phyloP scores from a whole-genome alignment of 2,797 vertebrate species.

The Botia kubotai region DNA sequence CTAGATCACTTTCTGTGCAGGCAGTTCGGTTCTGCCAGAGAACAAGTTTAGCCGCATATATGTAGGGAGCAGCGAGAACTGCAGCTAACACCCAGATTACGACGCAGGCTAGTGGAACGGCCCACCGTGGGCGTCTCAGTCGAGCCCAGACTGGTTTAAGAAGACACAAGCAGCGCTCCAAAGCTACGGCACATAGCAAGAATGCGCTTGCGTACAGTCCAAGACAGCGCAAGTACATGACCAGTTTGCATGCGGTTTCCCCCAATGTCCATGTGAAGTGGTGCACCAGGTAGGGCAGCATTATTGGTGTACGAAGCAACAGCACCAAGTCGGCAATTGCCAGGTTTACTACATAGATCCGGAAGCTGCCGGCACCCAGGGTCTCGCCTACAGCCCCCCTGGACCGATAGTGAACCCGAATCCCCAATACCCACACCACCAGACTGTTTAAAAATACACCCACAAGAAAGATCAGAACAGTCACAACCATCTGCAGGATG shows the following conservation, averaged over 20 bases:
- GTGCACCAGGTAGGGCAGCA: constrained; percentile 73
- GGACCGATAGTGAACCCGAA: constrained; percentile 61
- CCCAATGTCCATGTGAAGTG: constrained; percentile 76
- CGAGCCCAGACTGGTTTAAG: constrained; percentile 79
- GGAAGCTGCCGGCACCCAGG: constrained; percentile 76
- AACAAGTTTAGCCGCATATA: constrained; percentile 50
- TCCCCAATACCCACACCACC: constrained; percentile 79
- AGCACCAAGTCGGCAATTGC: constrained; percentile 80
- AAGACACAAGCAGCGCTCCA: constrained; percentile 81
- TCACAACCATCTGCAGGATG: constrained; percentile 68
- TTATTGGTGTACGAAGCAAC: constrained; percentile 74
- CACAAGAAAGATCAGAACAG: constrained; percentile 63
- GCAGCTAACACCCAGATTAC: constrained; percentile 73
- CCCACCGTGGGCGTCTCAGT: constrained; percentile 75
- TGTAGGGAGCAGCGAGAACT: constrained; percentile 72
- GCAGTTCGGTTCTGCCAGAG: fast-evolving
- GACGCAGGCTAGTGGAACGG: constrained; percentile 74
- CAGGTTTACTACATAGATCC: constrained; percentile 80
- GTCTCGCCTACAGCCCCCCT: constrained; percentile 61
- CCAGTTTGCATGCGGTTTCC: constrained; percentile 61
- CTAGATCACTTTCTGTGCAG: constrained; percentile 59
- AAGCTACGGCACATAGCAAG: constrained; percentile 78
- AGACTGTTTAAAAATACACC: constrained; percentile 75
- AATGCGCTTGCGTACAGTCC: constrained; percentile 79
- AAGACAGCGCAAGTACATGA: constrained; percentile 76